phyloP scores from a whole-genome alignment of 30 jellyfish, hydroid and myxozoan genomes.

The Aurelia coerulea region DNA sequence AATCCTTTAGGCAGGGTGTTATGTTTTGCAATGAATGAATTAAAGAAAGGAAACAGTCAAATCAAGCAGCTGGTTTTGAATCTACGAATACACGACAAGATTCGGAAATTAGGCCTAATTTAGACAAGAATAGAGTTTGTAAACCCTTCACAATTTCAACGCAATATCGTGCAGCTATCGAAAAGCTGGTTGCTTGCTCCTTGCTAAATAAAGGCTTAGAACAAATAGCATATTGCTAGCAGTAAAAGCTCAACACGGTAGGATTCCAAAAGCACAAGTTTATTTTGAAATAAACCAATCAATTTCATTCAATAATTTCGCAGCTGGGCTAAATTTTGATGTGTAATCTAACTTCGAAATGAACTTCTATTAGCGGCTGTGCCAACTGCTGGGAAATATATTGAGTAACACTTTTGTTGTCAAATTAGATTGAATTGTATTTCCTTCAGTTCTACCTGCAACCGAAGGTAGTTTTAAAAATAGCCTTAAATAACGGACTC shows the following conservation, averaged over 20 bases:
- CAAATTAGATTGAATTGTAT: too few relatives aligned
- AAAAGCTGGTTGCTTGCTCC: background rate
- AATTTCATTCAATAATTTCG: background rate
- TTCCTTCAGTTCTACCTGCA: too few relatives aligned
- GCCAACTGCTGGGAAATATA: too few relatives aligned
- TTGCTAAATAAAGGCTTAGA: background rate
- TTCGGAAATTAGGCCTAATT: slow-evolving; percentile 9
- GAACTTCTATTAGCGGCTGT: background rate
- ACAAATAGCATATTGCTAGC: background rate
- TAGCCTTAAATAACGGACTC: too few relatives aligned
- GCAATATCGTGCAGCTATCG: background rate
- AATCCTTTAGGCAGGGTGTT: too few relatives aligned
- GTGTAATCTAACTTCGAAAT: background rate
- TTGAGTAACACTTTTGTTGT: too few relatives aligned
- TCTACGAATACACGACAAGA: background rate
- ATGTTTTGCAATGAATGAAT: too few relatives aligned
- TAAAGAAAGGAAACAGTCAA: background rate
- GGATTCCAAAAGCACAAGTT: background rate
- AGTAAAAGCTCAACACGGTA: background rate
- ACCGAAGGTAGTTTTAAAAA: too few relatives aligned
- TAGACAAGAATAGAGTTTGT: background rate
- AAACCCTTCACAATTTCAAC: background rate
- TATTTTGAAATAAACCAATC: background rate
- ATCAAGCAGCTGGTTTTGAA: background rate
- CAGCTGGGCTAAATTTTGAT: too few relatives aligned